phyloP scores from a whole-genome alignment of 2,888 invertebrate genomes.

The Calliopum simillimum region DNA sequence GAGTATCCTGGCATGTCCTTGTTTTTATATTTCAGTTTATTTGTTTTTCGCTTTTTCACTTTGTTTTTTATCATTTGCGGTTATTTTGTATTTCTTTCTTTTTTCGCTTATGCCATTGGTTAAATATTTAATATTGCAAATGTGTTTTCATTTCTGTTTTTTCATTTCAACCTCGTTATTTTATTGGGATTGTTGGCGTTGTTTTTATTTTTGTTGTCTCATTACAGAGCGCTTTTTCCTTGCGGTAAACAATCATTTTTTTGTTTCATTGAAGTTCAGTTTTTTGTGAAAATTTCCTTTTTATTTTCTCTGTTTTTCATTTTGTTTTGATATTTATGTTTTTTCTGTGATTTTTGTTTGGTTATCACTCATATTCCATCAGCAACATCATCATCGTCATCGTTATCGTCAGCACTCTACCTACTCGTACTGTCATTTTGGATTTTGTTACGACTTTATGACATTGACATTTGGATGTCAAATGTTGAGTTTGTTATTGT shows the following conservation, averaged over 20 bases:
- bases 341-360: background rate
- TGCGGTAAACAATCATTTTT: slow-evolving; percentile 29
- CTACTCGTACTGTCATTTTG: background rate
- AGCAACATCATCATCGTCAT: too few species aligned
- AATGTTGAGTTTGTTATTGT: slow-evolving; percentile 14
- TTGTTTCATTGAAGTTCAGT: slow-evolving; percentile 30
- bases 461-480: slow-evolving; percentile 34
- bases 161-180: background rate
- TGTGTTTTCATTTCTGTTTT: slow-evolving; percentile 18
- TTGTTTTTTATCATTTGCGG: background rate
- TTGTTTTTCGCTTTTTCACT: background rate
- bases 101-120: slow-evolving; percentile 7
- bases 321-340: background rate
- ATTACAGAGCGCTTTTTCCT: slow-evolving; percentile 32
- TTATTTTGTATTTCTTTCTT: slow-evolving; percentile 6
- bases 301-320: slow-evolving; percentile 11
- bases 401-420: background rate
- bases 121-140: slow-evolving; percentile 36
- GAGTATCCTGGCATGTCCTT: background rate
- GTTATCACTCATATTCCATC: background rate
- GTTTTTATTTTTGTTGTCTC: slow-evolving; percentile 20
- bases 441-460: slow-evolving; percentile 15
- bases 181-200: background rate
- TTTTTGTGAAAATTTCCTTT: background rate
- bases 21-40: background rate